Evolutionary conservation across 2,113 vertebrate genomes (phyloP), one percentile per base, ranked within the genome.

Genomic region (Sorex araneus): DNA sequence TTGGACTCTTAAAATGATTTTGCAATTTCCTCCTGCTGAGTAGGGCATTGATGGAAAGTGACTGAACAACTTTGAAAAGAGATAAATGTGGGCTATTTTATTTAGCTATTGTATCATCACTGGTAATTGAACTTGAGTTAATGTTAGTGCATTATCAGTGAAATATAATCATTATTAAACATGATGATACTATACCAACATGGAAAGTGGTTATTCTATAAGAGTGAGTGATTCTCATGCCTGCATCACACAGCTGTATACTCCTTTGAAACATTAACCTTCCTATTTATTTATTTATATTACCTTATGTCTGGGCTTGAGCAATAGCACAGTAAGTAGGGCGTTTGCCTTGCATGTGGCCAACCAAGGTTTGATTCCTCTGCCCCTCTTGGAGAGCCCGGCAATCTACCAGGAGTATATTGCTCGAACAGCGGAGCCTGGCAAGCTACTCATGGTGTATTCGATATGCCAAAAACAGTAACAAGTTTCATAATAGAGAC

Each of bases 1-100:
- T 34, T 75, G 1, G 64, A 21, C 86, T 90, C 86, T 54, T 80
- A 45, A 21, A 91, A 73, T 64, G 78, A 73, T 63, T 75, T 80
- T 84, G 16, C 10, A 85, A 3, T 80, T 83, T 89, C 60, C 64
- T 60, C 21, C 34, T 63, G 23, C 30, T 12, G 40, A 77, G 36
- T 50, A 69, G 0, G 18, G 34, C 25, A 36, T 70, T 73, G 45
- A 54, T 1, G 64, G 30, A 36, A 32, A 47, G 19, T 67, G 57
- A 54, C 12, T 50, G 71, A 80, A n/a, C 47, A 78, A 21, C 54
- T 84, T 82, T 73, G 30, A 85, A 40, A 76, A 34, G 74, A 81
- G 25, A 66, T 30, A 75, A 30, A 30, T 34, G 19, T 85, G 4
- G 57, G 4, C 25, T 34, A n/a, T 67, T 45, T 28, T 25, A 67